Percentiles rank a stretch among this genome's conserved stretches.
Evolutionary conservation across 2,113 vertebrate genomes (phyloP).

Genomic region (Archilochus colubris): DNA sequence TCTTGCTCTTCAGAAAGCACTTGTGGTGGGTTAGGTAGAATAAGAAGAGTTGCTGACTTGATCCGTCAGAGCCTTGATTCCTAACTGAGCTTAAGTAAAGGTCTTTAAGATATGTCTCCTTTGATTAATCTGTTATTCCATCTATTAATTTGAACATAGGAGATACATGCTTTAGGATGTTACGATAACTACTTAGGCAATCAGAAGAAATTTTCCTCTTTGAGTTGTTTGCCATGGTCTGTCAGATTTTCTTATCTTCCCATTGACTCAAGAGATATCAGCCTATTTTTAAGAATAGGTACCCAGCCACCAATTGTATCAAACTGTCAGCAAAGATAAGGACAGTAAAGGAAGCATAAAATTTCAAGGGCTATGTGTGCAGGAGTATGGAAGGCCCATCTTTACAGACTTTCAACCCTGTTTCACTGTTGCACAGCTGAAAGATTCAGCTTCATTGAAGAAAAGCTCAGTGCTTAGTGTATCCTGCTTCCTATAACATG

Average conservation of each 20-base stretch:
- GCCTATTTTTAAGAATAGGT: constrained; percentile 10
- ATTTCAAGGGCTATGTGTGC: neutral
- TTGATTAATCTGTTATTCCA: constrained; percentile 29
- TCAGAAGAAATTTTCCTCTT: neutral
- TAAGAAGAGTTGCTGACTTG: neutral
- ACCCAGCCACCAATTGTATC: neutral
- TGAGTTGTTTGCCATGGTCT: neutral
- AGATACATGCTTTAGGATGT: neutral
- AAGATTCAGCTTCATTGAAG: neutral
- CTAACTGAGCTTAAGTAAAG: constrained; percentile 14
- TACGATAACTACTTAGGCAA: constrained; percentile 1
- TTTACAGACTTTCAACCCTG: neutral
- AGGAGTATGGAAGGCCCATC: neutral
- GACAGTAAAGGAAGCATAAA: neutral
- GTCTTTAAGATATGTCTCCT: constrained; percentile 23
- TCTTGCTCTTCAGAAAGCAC: neutral
- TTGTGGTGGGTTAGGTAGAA: neutral
- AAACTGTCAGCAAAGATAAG: neutral
- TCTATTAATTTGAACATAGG: neutral
- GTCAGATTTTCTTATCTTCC: neutral
- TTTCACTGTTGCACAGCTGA: neutral
- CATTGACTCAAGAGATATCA: neutral
- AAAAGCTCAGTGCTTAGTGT: neutral
- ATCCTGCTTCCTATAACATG: neutral
- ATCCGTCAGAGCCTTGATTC: neutral